Evolutionary conservation across 2,888 invertebrate genomes (phyloP).

Genomic region (Oscheius sp.): DNA sequence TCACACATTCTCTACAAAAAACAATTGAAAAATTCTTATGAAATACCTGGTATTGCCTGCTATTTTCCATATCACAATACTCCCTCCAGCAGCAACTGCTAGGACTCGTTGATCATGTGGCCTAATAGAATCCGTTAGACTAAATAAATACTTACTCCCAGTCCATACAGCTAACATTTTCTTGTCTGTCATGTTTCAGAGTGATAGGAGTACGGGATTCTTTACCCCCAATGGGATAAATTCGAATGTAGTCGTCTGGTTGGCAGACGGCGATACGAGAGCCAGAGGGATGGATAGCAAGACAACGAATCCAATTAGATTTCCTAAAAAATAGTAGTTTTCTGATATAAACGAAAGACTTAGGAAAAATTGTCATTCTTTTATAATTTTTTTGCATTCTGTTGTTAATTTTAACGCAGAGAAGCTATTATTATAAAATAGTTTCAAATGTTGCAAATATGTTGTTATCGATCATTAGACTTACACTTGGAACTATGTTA

Average conservation of each 20-base stretch:
- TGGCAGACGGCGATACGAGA: conserved; percentile 26
- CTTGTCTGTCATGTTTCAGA: conserved; percentile 23
- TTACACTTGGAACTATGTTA: too few species aligned
- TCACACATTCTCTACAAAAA: neutral
- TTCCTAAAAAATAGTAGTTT: conserved; percentile 13
- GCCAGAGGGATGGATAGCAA: conserved; percentile 20
- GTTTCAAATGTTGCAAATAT: too few species aligned
- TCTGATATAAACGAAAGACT: neutral
- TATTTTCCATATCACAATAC: conserved; percentile 19
- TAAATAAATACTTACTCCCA: conserved; percentile 26
- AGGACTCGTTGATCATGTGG: conserved; percentile 25
- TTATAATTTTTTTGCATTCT: neutral
- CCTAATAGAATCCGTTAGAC: neutral
- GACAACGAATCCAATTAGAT: conserved; percentile 22
- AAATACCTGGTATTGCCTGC: conserved; percentile 7
- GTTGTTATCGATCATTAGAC: too few species aligned
- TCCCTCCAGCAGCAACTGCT: conserved; percentile 12
- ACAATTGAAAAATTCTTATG: neutral
- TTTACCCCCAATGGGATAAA: conserved; percentile 2
- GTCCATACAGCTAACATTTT: conserved; percentile 21
- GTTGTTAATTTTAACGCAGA: neutral
- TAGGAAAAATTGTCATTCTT: neutral
- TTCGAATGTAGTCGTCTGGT: conserved; percentile 17
- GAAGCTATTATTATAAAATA: neutral
- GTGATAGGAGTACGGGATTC: conserved; percentile 5